Percentiles rank a stretch among this genome's conserved stretches.
phyloP scores from a whole-genome alignment of 2,888 invertebrate species.

The Campoplex capitator region DNA sequence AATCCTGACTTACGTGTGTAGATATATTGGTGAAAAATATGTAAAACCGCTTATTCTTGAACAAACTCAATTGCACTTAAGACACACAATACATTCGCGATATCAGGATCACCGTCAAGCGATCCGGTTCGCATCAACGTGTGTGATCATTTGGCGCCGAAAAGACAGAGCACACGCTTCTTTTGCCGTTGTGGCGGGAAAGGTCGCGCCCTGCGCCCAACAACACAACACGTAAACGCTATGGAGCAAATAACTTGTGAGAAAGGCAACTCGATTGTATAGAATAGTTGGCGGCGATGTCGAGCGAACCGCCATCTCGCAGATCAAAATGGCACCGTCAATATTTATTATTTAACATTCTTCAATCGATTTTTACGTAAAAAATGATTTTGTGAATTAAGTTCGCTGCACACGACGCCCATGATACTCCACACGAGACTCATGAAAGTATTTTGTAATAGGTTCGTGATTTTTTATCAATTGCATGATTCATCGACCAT shows the following conservation, averaged over 20 bases:
- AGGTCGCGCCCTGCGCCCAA: constrained; percentile 22
- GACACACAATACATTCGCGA: not conserved
- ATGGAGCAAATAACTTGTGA: constrained; percentile 2
- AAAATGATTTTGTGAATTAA: not conserved
- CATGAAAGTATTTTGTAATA: no score
- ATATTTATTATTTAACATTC: not conserved
- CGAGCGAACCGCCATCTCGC: not conserved
- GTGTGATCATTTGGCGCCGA: constrained; percentile 66
- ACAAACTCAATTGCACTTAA: constrained; percentile 4
- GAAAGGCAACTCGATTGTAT: constrained; percentile 6
- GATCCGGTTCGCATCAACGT: constrained; percentile 33
- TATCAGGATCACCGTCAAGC: not conserved
- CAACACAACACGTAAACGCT: constrained; percentile 10
- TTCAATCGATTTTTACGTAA: not conserved
- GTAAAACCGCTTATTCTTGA: not conserved
- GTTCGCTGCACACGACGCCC: no score
- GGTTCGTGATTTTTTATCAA: no score
- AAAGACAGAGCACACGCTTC: constrained; percentile 47
- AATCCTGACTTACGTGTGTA: constrained; percentile 7
- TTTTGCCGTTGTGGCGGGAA: constrained; percentile 34
- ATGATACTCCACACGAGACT: no score
- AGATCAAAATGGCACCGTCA: not conserved
- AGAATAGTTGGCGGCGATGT: not conserved
- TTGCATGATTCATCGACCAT: no score
- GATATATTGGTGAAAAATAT: not conserved